Evolutionary conservation across 1,140 invertebrate genomes (phyloP).

Genomic region (Platorchestia sp.): DNA sequence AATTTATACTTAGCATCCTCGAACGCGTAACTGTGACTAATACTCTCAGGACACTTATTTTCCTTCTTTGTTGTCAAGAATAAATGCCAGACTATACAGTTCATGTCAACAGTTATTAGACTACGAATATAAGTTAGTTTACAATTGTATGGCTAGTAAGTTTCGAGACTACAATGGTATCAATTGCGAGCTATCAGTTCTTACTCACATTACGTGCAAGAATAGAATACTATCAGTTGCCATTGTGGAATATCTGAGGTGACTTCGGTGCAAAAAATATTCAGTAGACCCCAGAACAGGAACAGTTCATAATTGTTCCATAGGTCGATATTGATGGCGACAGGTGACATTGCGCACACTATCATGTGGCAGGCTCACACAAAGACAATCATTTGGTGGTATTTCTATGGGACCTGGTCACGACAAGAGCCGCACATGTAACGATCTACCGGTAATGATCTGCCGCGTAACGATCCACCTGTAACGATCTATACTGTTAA

Average conservation of each 20-base stretch:
- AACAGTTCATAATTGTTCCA: background rate
- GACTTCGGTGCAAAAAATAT: background rate
- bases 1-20: too few relatives aligned
- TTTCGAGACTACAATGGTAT: too few relatives aligned
- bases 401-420: background rate
- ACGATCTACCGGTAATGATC: background rate
- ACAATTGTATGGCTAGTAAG: too few relatives aligned
- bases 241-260: too few relatives aligned
- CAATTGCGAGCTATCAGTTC: background rate
- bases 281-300: background rate
- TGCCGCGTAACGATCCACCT: background rate
- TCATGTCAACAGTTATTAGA: too few relatives aligned
- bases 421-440: background rate
- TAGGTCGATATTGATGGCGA: background rate
- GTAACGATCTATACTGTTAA: background rate
- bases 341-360: background rate
- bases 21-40: too few relatives aligned
- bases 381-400: background rate
- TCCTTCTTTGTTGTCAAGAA: too few relatives aligned
- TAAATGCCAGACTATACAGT: too few relatives aligned
- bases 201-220: background rate
- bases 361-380: background rate
- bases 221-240: background rate
- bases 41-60: too few relatives aligned
- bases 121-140: too few relatives aligned